Percentiles rank a stretch among this genome's conserved stretches.
Evolutionary conservation across 2,888 invertebrate genomes (phyloP).

Genomic region (Hyppa rectilinea): DNA sequence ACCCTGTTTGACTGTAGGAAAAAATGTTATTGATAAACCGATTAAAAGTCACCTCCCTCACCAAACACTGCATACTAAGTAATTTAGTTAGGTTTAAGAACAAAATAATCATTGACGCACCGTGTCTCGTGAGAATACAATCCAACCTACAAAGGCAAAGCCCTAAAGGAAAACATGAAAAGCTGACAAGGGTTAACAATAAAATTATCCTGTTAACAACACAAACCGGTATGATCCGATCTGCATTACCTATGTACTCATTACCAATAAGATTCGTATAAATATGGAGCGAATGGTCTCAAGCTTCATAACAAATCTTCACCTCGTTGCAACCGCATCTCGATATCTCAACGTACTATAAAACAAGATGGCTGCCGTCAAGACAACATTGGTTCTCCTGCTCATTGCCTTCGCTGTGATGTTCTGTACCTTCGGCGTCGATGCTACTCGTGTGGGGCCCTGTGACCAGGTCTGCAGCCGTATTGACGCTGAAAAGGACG

Average conservation of each 20-base stretch:
- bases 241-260: conserved; percentile 2
- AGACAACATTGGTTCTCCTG: conserved; percentile 40
- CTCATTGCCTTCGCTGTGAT: conserved; percentile 36
- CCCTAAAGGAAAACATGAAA: neutral
- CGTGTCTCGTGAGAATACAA: neutral
- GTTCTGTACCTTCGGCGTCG: conserved; percentile 38
- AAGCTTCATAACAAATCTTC: conserved; percentile 42
- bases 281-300: conserved; percentile 10
- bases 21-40: neutral
- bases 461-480: conserved; percentile 45
- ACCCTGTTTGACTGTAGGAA: neutral
- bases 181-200: neutral
- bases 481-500: conserved; percentile 10
- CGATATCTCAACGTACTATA: neutral
- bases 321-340: conserved; percentile 10
- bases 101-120: neutral
- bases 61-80: neutral
- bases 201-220: conserved; percentile 18
- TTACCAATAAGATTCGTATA: conserved; percentile 21
- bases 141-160: neutral
- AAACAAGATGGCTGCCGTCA: conserved; percentile 40
- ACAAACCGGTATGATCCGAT: conserved; percentile 1
- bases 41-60: neutral
- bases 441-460: conserved; percentile 6
- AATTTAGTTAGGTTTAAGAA: too few relatives aligned